Evolutionary conservation across 2,113 vertebrate genomes (phyloP).

Genomic region (Willisornis vidua): DNA sequence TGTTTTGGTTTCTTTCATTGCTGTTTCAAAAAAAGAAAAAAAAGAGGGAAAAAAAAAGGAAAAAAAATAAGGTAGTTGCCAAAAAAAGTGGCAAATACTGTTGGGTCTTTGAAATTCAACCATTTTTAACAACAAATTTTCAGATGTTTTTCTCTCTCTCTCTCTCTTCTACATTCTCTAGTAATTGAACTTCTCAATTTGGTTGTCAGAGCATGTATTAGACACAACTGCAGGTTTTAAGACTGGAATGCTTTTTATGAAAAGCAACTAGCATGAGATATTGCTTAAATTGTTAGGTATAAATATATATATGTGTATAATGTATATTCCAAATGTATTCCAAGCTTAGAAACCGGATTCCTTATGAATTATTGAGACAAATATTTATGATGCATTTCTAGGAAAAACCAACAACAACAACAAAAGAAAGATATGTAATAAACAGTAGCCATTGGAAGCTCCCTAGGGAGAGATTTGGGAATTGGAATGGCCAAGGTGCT

Average conservation of each 20-base stretch:
- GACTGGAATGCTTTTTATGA: conserved; percentile 79
- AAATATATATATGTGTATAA: conserved; percentile 80
- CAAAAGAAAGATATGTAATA: conserved; percentile 42
- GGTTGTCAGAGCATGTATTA: conserved; percentile 76
- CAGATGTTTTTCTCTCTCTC: conserved; percentile 57
- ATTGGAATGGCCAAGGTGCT: conserved; percentile 62
- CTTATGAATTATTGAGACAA: conserved; percentile 78
- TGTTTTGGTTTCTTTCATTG: conserved; percentile 62
- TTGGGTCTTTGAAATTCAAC: conserved; percentile 75
- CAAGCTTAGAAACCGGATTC: conserved; percentile 79
- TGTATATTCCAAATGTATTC: conserved; percentile 83
- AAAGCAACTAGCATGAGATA: conserved; percentile 83
- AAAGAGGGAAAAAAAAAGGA: neutral
- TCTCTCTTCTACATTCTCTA: conserved; percentile 54
- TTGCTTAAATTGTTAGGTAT: conserved; percentile 79
- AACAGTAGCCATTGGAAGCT: conserved; percentile 70
- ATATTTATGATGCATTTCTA: conserved; percentile 86
- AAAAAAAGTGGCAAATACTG: conserved; percentile 71
- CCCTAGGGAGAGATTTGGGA: conserved; percentile 65
- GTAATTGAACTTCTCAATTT: conserved; percentile 61
- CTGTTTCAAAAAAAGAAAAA: conserved; percentile 34
- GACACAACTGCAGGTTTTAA: conserved; percentile 72
- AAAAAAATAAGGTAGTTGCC: conserved; percentile 72
- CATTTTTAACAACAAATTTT: conserved; percentile 57
- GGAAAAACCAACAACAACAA: neutral